phyloP scores from a whole-genome alignment of 2,888 invertebrate species.

The Drosophila meridiana region DNA sequence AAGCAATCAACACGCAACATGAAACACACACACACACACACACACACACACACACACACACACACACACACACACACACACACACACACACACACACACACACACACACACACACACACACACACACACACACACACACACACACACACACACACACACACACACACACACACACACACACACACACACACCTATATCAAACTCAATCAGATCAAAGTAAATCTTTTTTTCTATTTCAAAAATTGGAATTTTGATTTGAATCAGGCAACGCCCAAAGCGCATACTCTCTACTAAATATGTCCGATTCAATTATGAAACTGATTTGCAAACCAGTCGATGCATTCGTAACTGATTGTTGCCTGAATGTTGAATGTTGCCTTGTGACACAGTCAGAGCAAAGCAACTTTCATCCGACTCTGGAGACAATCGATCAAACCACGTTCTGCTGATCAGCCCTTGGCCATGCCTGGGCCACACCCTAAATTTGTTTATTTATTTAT shows the following conservation, averaged over 20 bases:
- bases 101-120: background rate
- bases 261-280: slow-evolving; percentile 22
- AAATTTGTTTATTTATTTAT: slow-evolving; percentile 10
- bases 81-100: background rate
- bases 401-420: slow-evolving; percentile 30
- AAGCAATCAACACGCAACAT: no score
- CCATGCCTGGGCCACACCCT: slow-evolving; percentile 26
- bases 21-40: background rate
- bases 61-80: background rate
- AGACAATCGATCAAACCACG: slow-evolving; percentile 30
- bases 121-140: no score
- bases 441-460: slow-evolving; percentile 26
- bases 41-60: background rate
- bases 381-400: background rate
- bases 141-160: no score
- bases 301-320: background rate
- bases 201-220: slow-evolving; percentile 24
- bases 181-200: background rate
- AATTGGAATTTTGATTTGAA: slow-evolving; percentile 10
- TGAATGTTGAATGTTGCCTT: background rate
- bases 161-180: background rate
- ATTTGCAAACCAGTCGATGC: slow-evolving; percentile 10
- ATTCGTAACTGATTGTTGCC: background rate
- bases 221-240: slow-evolving; percentile 16
- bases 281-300: background rate